Conservation (phyloP, 2,888 invertebrate species). For the Epistrophe eligans region DNA sequence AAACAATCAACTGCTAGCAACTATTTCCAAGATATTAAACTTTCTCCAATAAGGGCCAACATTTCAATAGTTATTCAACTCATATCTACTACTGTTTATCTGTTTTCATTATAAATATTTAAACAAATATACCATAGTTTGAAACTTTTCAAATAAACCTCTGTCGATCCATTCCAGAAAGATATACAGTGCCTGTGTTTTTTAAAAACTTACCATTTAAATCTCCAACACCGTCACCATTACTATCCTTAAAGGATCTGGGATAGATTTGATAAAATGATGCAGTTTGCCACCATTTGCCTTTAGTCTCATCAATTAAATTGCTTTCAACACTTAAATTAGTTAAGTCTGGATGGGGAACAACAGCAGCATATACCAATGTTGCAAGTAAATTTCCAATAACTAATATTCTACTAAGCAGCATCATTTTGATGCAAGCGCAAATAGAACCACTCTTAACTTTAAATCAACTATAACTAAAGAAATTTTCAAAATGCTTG, state of each 20-base stretch:
- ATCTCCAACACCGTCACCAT: not conserved
- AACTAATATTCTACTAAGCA: not conserved
- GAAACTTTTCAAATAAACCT: not conserved
- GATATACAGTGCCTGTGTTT: not conserved
- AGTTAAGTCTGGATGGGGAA: not conserved
- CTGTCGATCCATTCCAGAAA: too few species aligned
- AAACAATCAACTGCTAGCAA: too few species aligned
- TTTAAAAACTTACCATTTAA: not conserved
- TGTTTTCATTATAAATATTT: too few species aligned
- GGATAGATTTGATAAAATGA: not conserved
- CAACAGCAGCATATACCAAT: not conserved
- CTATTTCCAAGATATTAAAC: too few species aligned
- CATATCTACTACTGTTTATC: too few species aligned
- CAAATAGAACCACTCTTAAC: not conserved
- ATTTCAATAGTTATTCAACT: too few species aligned
- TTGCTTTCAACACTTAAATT: not conserved
- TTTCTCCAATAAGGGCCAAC: too few species aligned
- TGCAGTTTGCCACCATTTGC: not conserved
- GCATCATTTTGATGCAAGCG: not conserved
- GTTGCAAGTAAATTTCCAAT: not conserved
- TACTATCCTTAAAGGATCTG: not conserved
- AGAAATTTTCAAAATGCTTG: not conserved
- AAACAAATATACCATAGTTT: too few species aligned
- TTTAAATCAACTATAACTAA: not conserved
- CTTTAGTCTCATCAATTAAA: slow-evolving; percentile 51